phyloP scores from a whole-genome alignment of 2,113 vertebrate genomes.

The Dermatemys mawii region DNA sequence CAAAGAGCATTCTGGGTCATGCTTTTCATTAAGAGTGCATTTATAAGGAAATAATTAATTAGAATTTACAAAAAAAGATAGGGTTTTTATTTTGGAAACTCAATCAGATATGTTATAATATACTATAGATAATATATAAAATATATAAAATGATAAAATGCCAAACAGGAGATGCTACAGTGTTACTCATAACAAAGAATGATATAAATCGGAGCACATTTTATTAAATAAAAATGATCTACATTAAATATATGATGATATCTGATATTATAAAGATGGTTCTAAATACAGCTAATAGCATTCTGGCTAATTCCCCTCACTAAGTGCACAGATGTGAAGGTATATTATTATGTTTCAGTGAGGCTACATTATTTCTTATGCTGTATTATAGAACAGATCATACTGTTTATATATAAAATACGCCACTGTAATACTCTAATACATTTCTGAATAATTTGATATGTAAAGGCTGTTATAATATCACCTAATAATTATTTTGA shows the following conservation, averaged over 20 bases:
- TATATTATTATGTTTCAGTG: background rate
- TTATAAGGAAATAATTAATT: background rate
- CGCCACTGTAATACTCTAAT: background rate
- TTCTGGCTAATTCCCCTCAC: background rate
- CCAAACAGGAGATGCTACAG: background rate
- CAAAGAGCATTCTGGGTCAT: background rate
- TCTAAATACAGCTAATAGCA: background rate
- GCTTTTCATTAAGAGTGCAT: background rate
- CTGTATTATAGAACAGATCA: background rate
- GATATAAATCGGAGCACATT: constrained; percentile 30
- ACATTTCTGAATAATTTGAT: background rate
- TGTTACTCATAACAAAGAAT: background rate
- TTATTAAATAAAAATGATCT: constrained; percentile 40
- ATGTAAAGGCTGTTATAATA: background rate
- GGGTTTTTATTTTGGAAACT: background rate
- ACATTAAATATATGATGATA: constrained; percentile 18
- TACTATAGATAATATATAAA: background rate
- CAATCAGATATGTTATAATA: background rate
- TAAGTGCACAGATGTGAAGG: background rate
- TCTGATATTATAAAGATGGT: background rate
- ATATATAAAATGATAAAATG: background rate
- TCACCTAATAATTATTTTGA: background rate
- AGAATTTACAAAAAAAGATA: background rate
- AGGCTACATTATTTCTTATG: background rate
- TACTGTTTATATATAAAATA: background rate